phyloP scores from a whole-genome alignment of 1,140 invertebrate species.

The Brachionus rotundiformis region DNA sequence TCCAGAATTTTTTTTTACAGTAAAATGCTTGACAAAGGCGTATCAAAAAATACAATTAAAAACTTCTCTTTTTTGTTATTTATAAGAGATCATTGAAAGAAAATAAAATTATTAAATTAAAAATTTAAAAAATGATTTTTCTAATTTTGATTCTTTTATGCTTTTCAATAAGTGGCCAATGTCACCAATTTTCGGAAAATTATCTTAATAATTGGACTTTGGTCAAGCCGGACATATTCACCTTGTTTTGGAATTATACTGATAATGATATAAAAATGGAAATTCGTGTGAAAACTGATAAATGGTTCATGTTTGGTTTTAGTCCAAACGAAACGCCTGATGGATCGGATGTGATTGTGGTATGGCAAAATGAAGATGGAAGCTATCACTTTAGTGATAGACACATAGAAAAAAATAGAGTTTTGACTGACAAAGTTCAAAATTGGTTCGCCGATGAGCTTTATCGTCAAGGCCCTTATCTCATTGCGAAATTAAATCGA shows the following conservation, averaged over 20 bases:
- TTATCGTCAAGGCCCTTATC: background rate
- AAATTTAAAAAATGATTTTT: background rate
- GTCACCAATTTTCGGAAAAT: background rate
- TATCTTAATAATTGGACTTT: background rate
- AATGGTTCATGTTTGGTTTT: slow-evolving; percentile 42
- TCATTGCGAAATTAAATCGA: slow-evolving; percentile 8
- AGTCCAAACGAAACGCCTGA: background rate
- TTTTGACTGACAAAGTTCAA: background rate
- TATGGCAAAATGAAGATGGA: slow-evolving; percentile 25
- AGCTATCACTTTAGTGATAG: slow-evolving; percentile 20
- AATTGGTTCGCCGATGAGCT: slow-evolving; percentile 1
- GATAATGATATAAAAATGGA: slow-evolving; percentile 39
- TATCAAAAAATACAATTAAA: too few species aligned
- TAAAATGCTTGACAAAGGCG: too few species aligned
- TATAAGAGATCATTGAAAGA: background rate
- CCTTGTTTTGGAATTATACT: slow-evolving; percentile 18
- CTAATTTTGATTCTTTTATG: background rate
- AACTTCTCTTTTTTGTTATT: background rate
- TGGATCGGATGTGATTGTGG: slow-evolving; percentile 38
- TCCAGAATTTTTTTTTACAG: too few species aligned
- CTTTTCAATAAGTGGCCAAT: background rate
- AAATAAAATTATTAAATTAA: background rate
- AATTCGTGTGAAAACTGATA: slow-evolving; percentile 12
- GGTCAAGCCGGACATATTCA: background rate
- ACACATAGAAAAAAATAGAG: background rate